Base-by-base conservation (phyloP, 2,888 invertebrate species). In the Sinelater perroti region DNA sequence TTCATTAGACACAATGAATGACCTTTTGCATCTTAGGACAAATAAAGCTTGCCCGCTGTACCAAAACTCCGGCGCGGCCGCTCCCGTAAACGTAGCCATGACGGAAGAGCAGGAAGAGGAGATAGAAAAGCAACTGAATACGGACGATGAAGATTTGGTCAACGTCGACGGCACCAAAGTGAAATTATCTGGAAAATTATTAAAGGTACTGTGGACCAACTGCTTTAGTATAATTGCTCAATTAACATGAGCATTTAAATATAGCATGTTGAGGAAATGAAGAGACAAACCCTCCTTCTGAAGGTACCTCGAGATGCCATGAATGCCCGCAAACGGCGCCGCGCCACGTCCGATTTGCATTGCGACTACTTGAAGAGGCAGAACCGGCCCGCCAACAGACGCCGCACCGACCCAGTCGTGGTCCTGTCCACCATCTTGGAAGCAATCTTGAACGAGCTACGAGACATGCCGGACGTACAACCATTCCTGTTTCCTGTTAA, bases 21-120 rank as follows among this genome's bases (percentile, higher is more conserved):
- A n/a, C 11, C 11, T n/a, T n/a, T 30, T 10, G 24, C 21, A 2
- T 46, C 38, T 51, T 69, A 75, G 97, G 50, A 99, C 98, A 0
- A 99, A 99, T 80, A 97, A 97, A 76, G 94, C 97, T 7, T 99
- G 99, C 78, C 98, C 97, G 0, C 78, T 95, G 44, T 99, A 97
- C 78, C 92, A 92, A 57, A 88, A 88, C 54, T 82, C 72, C 72
- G 83, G 83, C 38, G 80, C 82, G 11, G 75, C 83, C 2, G 83
- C 85, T 7, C 84, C 88, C 0, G 83, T 89, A 30, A 86, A 85
- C 68, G 86, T 87, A 1, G 86, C 88, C 0, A 82, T 89, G 79
- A 90, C 89, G 0, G 94, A 95, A 68, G 91, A 93, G 68, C 87
- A 93, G 70, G 90, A 90, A 70, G 91, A 91, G 68, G 91, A 91